A percentile compares a stretch with the other conserved stretches of the same genome.
phyloP scores from a whole-genome alignment of 1,140 invertebrate species.

The Frieseomelitta varia region DNA sequence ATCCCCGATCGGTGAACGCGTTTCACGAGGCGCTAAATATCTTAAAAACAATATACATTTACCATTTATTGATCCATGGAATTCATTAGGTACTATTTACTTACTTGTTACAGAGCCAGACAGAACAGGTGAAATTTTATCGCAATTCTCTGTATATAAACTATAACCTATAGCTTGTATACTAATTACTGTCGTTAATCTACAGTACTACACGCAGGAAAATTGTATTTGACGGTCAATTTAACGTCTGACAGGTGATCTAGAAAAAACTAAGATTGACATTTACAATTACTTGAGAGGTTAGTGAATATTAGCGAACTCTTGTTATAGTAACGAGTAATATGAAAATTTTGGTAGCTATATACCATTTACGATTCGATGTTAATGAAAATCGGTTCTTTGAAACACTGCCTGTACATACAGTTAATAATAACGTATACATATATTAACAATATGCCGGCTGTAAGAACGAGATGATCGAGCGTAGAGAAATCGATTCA shows the following conservation, averaged over 20 bases:
- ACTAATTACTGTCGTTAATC: not conserved
- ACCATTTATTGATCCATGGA: not conserved
- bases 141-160: too few relatives aligned
- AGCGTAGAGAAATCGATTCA: conserved; percentile 12
- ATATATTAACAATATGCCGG: not conserved
- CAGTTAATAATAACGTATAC: conserved; percentile 23
- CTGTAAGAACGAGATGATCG: conserved; percentile 14
- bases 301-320: not conserved
- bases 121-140: too few relatives aligned
- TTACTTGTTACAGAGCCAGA: not conserved
- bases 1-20: not conserved
- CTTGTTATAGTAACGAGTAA: not conserved
- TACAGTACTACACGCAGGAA: not conserved
- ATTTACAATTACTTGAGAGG: too few relatives aligned
- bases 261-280: too few relatives aligned
- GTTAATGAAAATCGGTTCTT: conserved; percentile 17
- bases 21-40: not conserved
- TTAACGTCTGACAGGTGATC: conserved; percentile 2
- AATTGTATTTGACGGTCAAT: conserved; percentile 36
- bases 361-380: not conserved
- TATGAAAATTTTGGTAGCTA: conserved; percentile 1
- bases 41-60: not conserved
- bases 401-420: conserved; percentile 60
- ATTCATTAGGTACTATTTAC: not conserved
- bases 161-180: not conserved